These are phyloP conservation scores for Mixornis gularis DNA, from an alignment of 2,113 vertebrate species.

Conservation along the genomic window DNA sequence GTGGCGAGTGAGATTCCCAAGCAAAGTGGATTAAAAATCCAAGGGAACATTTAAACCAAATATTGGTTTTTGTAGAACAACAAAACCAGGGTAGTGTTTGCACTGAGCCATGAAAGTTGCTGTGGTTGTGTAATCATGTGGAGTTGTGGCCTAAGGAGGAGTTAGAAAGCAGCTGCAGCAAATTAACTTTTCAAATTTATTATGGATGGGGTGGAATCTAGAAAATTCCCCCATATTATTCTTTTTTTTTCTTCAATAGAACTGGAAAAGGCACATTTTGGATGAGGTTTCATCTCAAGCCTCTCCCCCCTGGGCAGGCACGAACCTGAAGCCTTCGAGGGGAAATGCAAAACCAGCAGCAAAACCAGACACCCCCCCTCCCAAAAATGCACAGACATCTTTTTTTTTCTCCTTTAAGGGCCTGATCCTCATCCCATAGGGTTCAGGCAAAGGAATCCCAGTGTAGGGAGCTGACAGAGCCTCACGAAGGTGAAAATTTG, in stretches of 20 bases:
- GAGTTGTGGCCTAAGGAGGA: constrained; percentile 56
- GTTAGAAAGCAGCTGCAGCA: constrained; percentile 54
- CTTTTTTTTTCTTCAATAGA: neutral
- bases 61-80: constrained; percentile 46
- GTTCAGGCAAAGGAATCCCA: neutral
- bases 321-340: neutral
- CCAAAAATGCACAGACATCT: neutral
- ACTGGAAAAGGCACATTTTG: neutral
- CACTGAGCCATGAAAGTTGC: constrained; percentile 44
- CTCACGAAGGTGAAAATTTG: neutral
- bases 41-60: constrained; percentile 48
- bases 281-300: neutral
- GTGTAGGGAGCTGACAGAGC: neutral
- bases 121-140: constrained; percentile 56
- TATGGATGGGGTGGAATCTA: constrained; percentile 47
- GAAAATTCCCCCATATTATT: constrained; percentile 16
- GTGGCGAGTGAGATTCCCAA: neutral
- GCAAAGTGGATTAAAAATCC: constrained; percentile 50
- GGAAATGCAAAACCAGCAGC: neutral
- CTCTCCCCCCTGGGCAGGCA: neutral
- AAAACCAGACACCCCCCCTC: rapidly evolving
- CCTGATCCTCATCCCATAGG: neutral
- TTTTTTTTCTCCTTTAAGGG: neutral
- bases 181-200: constrained; percentile 58
- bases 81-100: constrained; percentile 48